Conservation (phyloP, 2,113 vertebrate genomes). For the Chloropsis cyanopogon region DNA sequence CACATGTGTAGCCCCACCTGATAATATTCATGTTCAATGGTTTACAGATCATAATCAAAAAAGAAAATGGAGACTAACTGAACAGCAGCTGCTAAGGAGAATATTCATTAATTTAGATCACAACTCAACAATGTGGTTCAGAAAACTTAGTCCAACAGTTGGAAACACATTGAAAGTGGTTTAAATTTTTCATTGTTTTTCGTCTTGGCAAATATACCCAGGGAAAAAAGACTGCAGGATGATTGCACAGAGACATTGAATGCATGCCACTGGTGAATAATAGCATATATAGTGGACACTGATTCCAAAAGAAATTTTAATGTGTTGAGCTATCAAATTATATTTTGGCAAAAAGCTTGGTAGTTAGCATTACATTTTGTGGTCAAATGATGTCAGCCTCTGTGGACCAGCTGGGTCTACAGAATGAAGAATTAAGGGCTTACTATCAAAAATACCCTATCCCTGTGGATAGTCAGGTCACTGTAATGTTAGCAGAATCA, state of each 20-base stretch:
- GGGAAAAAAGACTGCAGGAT: background rate
- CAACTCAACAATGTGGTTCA: background rate
- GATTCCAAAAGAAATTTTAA: background rate
- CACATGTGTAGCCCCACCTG: background rate
- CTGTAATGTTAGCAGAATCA: background rate
- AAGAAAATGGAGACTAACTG: background rate
- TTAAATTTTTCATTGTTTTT: constrained; percentile 22
- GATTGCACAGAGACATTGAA: background rate
- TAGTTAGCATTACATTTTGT: background rate
- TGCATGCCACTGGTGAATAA: background rate
- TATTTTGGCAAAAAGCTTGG: background rate
- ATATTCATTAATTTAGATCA: background rate
- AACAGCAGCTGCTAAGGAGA: background rate
- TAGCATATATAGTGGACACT: background rate
- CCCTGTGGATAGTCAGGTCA: background rate
- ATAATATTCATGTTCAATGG: background rate
- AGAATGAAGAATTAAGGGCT: background rate
- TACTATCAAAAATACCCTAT: background rate
- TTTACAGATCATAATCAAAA: background rate
- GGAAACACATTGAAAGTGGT: background rate
- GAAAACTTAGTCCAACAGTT: constrained; percentile 6
- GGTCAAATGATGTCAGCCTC: constrained; percentile 46
- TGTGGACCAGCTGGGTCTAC: background rate
- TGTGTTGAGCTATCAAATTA: background rate
- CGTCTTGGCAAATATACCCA: background rate